Evolutionary conservation across 2,888 invertebrate species (phyloP).

Genomic region (Heliconius sara): DNA sequence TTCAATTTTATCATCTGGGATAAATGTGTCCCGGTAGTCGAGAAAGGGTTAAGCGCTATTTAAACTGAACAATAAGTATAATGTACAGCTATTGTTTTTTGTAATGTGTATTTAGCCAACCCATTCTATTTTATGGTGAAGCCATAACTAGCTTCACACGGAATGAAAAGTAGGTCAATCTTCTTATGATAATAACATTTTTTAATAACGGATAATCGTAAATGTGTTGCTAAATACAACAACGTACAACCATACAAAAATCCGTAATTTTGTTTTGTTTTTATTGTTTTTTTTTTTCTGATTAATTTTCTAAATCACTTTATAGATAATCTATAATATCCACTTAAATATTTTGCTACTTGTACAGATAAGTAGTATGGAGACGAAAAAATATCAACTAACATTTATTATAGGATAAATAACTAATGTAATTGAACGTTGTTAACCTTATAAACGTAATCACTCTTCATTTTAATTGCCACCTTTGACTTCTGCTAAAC

Average conservation of each 20-base stretch:
- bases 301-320: too few species aligned
- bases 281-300: neutral
- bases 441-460: constrained; percentile 7
- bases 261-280: too few species aligned
- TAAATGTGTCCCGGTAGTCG: too few species aligned
- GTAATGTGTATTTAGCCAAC: constrained; percentile 18
- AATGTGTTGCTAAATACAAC: neutral
- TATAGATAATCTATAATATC: neutral
- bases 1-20: too few species aligned
- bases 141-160: constrained; percentile 11
- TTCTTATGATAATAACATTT: neutral
- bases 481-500: neutral
- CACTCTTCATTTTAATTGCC: neutral
- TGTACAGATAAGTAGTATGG: neutral
- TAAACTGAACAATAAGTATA: constrained; percentile 22
- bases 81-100: constrained; percentile 28
- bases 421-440: neutral
- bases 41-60: neutral
- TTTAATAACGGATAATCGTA: neutral
- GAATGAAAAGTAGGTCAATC: neutral
- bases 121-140: neutral
- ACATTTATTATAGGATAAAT: neutral
- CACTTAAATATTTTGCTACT: neutral
- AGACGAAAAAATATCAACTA: constrained; percentile 1
- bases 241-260: neutral